Percentiles rank a stretch among this genome's conserved stretches.
Evolutionary conservation across 2,797 vertebrate species (phyloP).

Genomic region (Sparidentex hasta): DNA sequence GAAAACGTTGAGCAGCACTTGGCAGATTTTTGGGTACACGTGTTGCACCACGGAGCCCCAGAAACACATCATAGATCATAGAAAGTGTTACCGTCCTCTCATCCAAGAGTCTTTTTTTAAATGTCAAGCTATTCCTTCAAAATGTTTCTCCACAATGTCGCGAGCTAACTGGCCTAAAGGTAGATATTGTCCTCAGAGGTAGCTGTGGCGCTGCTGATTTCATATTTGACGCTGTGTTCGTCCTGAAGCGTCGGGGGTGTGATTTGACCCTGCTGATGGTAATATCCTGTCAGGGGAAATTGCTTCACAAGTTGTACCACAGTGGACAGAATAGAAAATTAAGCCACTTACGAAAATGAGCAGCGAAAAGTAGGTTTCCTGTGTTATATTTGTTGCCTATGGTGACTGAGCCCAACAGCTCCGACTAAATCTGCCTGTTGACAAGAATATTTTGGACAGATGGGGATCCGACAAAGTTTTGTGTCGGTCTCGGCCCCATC

Average conservation of each 20-base stretch:
- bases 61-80: too few relatives aligned
- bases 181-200: slow-evolving; percentile 10
- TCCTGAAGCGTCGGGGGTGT: slow-evolving; percentile 16
- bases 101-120: too few relatives aligned
- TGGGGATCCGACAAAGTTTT: slow-evolving; percentile 68
- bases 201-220: slow-evolving; percentile 3
- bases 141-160: too few relatives aligned
- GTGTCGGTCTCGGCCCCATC: slow-evolving; percentile 64
- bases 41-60: too few relatives aligned
- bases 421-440: slow-evolving; percentile 54
- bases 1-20: too few relatives aligned
- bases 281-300: slow-evolving; percentile 75
- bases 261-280: slow-evolving; percentile 46
- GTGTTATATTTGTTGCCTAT: slow-evolving; percentile 71
- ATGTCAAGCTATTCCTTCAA: too few relatives aligned
- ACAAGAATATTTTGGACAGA: slow-evolving; percentile 70
- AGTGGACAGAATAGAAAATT: slow-evolving; percentile 65
- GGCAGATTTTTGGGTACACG: too few relatives aligned
- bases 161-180: too few relatives aligned
- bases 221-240: slow-evolving; percentile 27
- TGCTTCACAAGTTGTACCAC: slow-evolving; percentile 53
- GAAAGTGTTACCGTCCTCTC: too few relatives aligned
- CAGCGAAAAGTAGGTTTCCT: slow-evolving; percentile 40
- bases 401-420: slow-evolving; percentile 69
- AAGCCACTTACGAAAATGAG: slow-evolving; percentile 62